Evolutionary conservation across 2,888 invertebrate genomes (phyloP), one percentile per base, ranked within the genome.

Genomic region (Nomada hirtipes): DNA sequence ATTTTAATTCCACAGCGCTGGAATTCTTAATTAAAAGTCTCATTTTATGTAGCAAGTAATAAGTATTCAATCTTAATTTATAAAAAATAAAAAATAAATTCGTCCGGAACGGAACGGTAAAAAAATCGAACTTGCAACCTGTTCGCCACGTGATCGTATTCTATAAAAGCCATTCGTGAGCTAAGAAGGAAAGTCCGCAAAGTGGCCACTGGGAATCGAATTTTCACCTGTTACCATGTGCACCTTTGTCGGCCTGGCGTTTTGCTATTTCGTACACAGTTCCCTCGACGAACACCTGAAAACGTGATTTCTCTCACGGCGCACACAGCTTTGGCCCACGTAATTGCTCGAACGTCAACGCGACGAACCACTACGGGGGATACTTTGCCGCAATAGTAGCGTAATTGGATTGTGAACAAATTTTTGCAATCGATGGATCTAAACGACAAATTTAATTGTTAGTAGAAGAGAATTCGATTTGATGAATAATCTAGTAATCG

Each of bases 301-400:
- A 69, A 47, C 44, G 11, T 11, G 47, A 1, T 2, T 36, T 11
- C 29, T 15, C 23, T 15, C 9, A 1, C 23, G 26, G 60, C 20
- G 26, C 57, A n/a, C 42, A 44, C 52, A 15, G 20, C 11, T 20
- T 84, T 84, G 67, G 77, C 61, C 77, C 82, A 84, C 89, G 79
- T 91, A 92, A 92, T 92, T 91, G 89, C 86, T 82, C 79, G 86
- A 89, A 91, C 90, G 90, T 91, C 89, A 87, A 88, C 89, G 80
- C 81, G 79, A 71, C 60, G 44, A 75, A 83, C 82, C 85, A 73
- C 84, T 60, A 60, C 60, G 68, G 63, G 79, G 72, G 83, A 89
- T 91, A 91, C 88, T 91, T 89, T 68, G 80, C 82, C 79, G 89
- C 83, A 90, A 90, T 90, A 11, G 57, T 26, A 11, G 57, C 0